Percentiles rank a stretch among this genome's conserved stretches.
These are phyloP conservation scores for Lepidostoma basale DNA, from an alignment of 1,140 invertebrate species.

Conservation along the genomic window DNA sequence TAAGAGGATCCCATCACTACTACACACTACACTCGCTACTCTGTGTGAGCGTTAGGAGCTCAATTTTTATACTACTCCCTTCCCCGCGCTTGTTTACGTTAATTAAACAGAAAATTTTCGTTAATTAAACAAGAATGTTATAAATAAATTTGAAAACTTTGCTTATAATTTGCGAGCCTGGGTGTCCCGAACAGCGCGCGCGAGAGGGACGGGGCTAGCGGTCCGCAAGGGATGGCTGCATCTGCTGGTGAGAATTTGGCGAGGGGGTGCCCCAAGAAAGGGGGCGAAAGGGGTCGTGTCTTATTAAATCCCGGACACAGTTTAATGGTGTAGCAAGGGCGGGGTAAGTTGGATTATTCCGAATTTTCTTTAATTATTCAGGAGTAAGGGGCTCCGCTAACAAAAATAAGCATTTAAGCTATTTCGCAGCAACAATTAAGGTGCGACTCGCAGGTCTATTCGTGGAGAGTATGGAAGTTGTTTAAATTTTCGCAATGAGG, in stretches of 20 bases:
- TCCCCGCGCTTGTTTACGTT: constrained; percentile 36
- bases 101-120: constrained; percentile 45
- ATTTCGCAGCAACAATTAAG: background rate
- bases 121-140: constrained; percentile 48
- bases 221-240: background rate
- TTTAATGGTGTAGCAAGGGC: constrained; percentile 45
- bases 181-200: background rate
- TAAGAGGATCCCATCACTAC: no score
- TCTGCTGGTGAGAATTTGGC: constrained; percentile 10
- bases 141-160: constrained; percentile 47
- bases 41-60: background rate
- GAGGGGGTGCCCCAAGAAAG: background rate
- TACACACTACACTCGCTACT: background rate
- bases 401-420: constrained; percentile 10
- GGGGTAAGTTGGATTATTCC: constrained; percentile 26
- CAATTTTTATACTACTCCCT: constrained; percentile 25
- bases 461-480: no score
- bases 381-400: background rate
- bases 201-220: background rate
- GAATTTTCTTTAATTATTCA: constrained; percentile 26
- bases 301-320: constrained; percentile 47
- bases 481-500: no score
- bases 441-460: no score
- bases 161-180: constrained; percentile 44
- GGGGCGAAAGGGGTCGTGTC: constrained; percentile 40